phyloP scores from a whole-genome alignment of 2,113 vertebrate species.

The Nesoenas mayeri region DNA sequence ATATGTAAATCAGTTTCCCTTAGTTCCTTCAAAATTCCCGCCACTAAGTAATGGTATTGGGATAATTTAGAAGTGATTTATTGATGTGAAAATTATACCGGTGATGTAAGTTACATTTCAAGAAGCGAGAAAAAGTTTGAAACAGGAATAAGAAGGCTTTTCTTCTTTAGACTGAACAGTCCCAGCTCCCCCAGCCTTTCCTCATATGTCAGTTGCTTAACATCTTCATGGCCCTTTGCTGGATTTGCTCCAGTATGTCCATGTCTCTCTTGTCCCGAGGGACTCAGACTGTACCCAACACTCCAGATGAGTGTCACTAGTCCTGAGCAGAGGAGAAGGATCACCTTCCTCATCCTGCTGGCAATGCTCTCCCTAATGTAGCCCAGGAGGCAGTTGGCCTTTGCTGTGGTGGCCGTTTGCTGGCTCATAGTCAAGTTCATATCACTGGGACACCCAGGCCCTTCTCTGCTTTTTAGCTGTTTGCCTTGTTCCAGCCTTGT shows the following conservation, averaged over 20 bases:
- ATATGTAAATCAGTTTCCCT: not conserved
- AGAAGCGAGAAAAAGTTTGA: not conserved
- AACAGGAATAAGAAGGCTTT: not conserved
- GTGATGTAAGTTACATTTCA: not conserved
- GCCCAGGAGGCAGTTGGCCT: not conserved
- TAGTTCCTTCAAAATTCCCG: not conserved
- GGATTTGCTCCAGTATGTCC: not conserved
- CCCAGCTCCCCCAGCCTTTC: not conserved
- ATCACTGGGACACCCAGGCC: not conserved
- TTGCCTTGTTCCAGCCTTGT: not conserved
- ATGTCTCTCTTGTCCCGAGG: not conserved
- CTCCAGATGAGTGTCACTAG: not conserved
- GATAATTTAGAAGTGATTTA: not conserved
- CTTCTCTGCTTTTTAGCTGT: not conserved
- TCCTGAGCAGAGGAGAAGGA: not conserved
- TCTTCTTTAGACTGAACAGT: not conserved
- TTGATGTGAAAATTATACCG: not conserved
- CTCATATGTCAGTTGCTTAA: not conserved
- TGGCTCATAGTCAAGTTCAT: not conserved
- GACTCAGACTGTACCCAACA: not conserved
- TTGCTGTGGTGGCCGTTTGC: not conserved
- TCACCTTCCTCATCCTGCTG: not conserved
- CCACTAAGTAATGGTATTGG: not conserved
- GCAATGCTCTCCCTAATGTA: not conserved
- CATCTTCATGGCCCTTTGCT: not conserved